A percentile compares a stretch with the other conserved stretches of the same genome.
These are phyloP conservation scores for Papilio machaon DNA, from an alignment of 1,140 invertebrate species.

Conservation along the genomic window DNA sequence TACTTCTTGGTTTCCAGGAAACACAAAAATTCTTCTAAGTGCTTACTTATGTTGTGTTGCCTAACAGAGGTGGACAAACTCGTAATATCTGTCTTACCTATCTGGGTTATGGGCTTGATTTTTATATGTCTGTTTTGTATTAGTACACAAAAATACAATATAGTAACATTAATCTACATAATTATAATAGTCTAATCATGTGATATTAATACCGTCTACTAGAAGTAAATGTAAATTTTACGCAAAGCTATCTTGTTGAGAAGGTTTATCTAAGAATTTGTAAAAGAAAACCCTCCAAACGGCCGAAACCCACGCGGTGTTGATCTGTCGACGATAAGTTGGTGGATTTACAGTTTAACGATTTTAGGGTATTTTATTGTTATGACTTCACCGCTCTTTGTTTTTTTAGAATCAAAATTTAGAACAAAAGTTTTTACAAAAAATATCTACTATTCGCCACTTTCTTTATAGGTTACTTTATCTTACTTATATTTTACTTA, in stretches of 20 bases:
- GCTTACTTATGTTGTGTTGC: too few relatives aligned
- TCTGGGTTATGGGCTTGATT: too few relatives aligned
- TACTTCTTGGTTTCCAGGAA: too few relatives aligned
- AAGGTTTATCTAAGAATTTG: slow-evolving; percentile 11
- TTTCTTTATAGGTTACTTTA: neutral
- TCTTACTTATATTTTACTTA: neutral
- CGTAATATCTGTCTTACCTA: too few relatives aligned
- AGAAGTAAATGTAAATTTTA: neutral
- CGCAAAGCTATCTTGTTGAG: neutral
- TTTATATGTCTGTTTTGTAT: too few relatives aligned
- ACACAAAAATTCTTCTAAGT: too few relatives aligned
- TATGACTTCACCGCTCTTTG: neutral
- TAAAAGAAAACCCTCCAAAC: slow-evolving; percentile 7
- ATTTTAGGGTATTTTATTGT: slow-evolving; percentile 18
- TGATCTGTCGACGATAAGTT: slow-evolving; percentile 19
- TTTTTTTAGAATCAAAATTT: slow-evolving; percentile 2
- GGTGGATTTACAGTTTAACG: slow-evolving; percentile 11
- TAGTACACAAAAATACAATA: too few relatives aligned
- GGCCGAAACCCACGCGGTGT: slow-evolving; percentile 6
- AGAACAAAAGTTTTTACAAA: neutral
- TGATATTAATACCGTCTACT: neutral
- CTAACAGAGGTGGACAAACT: too few relatives aligned
- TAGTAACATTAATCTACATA: too few relatives aligned
- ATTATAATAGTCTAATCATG: neutral
- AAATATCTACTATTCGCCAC: neutral